Percentiles rank a stretch among this genome's conserved stretches.
These are phyloP conservation scores for Zaprionus ornatus DNA, from an alignment of 1,140 invertebrate genomes.

Conservation along the genomic window DNA sequence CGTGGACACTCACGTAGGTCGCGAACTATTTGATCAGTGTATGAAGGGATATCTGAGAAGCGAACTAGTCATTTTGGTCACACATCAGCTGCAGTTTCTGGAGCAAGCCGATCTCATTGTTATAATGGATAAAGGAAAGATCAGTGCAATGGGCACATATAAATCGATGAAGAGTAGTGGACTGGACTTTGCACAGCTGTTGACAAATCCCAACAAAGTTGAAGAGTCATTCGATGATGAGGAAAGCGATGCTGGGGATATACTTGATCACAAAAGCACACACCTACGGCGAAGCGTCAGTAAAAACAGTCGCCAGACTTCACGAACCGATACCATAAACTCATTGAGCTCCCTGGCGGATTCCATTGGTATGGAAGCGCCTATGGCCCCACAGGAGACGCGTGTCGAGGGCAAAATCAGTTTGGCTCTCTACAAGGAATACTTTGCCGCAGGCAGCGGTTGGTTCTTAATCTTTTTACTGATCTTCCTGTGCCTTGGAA, in stretches of 20 bases:
- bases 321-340: constrained; percentile 54
- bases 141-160: constrained; percentile 87
- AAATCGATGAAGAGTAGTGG: constrained; percentile 86
- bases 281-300: constrained; percentile 40
- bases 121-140: constrained; percentile 88
- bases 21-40: constrained; percentile 89
- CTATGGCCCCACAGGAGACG: constrained; percentile 46
- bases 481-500: constrained; percentile 54
- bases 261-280: constrained; percentile 34
- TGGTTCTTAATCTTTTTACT: constrained; percentile 53
- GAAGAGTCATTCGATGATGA: constrained; percentile 39
- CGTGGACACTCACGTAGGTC: constrained; percentile 90
- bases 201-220: constrained; percentile 56
- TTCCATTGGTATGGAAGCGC: constrained; percentile 46
- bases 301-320: constrained; percentile 44
- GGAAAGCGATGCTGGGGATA: constrained; percentile 40
- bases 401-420: constrained; percentile 67
- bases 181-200: constrained; percentile 86
- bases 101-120: constrained; percentile 89
- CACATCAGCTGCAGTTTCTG: constrained; percentile 92
- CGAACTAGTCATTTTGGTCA: constrained; percentile 89
- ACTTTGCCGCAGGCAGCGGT: constrained; percentile 59
- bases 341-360: constrained; percentile 62
- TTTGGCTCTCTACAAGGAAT: constrained; percentile 59
- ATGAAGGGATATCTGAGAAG: constrained; percentile 85